Evolutionary conservation across 2,888 invertebrate species (phyloP).

Genomic region (Scaptomyza tumidula): DNA sequence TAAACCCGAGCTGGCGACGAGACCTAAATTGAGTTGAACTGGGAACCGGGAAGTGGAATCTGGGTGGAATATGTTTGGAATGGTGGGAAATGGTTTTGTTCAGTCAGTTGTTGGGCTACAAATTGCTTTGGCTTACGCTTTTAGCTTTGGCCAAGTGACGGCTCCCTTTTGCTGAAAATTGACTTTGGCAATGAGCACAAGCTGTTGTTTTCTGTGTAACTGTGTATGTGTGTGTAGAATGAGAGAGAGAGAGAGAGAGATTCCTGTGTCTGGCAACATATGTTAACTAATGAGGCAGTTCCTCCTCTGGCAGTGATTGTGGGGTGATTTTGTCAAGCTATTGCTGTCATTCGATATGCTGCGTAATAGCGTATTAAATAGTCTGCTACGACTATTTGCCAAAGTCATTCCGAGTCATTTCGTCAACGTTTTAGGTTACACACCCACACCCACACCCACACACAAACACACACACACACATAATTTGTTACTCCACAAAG

Average conservation of each 20-base stretch:
- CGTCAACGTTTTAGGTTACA: conserved; percentile 68
- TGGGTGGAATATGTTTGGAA: background rate
- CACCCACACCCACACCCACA: conserved; percentile 63
- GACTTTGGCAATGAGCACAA: conserved; percentile 77
- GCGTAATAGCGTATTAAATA: conserved; percentile 82
- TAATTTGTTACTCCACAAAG: conserved; percentile 38
- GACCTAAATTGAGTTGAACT: conserved; percentile 25
- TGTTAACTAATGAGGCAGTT: conserved; percentile 83
- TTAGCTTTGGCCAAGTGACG: conserved; percentile 33
- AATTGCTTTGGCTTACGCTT: conserved; percentile 62
- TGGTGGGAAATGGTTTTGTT: conserved; percentile 25
- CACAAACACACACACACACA: conserved; percentile 59
- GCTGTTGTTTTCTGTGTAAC: conserved; percentile 63
- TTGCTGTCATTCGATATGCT: conserved; percentile 80
- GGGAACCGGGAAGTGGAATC: conserved; percentile 18
- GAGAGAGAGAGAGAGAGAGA: background rate
- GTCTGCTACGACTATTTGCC: conserved; percentile 73
- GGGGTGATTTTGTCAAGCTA: conserved; percentile 40
- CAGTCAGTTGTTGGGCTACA: conserved; percentile 52
- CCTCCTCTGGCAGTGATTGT: background rate
- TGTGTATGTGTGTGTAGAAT: conserved; percentile 13
- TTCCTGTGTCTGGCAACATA: conserved; percentile 70
- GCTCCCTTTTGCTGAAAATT: conserved; percentile 72
- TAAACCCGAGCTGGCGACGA: conserved; percentile 43
- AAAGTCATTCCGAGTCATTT: conserved; percentile 67